Evolutionary conservation across 2,113 vertebrate genomes (phyloP).

Genomic region (Ptychochromis oligacanthus): DNA sequence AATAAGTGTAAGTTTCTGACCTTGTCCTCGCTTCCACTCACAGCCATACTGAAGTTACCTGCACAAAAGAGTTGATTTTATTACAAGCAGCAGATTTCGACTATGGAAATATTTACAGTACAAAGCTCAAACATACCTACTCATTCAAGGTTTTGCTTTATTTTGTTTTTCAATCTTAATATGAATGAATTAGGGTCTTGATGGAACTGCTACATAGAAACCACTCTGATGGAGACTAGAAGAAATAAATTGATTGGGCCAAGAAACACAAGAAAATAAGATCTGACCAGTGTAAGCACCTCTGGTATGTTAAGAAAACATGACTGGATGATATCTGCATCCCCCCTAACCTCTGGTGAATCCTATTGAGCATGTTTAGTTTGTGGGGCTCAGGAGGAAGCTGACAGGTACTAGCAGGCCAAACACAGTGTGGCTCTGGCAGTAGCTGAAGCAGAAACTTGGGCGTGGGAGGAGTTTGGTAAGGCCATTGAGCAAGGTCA

Average conservation of each 20-base stretch:
- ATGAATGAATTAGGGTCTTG: too few species aligned
- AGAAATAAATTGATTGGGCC: neutral
- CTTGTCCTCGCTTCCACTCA: rapidly evolving
- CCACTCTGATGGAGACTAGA: neutral
- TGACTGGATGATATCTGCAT: too few species aligned
- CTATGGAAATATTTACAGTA: neutral
- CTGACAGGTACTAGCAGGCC: too few species aligned
- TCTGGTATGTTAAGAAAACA: rapidly evolving
- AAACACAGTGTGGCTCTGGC: too few species aligned
- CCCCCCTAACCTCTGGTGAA: too few species aligned
- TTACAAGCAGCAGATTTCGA: neutral
- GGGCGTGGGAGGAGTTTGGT: too few species aligned
- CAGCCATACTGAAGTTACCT: neutral
- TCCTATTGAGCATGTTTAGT: too few species aligned
- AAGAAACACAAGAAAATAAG: neutral
- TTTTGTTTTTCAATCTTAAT: neutral
- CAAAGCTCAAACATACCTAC: neutral
- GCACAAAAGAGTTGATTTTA: neutral
- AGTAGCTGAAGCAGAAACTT: too few species aligned
- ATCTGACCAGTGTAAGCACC: neutral
- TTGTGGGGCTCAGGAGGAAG: too few species aligned
- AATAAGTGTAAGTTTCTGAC: neutral
- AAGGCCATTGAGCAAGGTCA: too few species aligned
- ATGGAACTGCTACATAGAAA: neutral
- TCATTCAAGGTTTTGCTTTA: too few species aligned